Conservation (phyloP, 2,113 vertebrate genomes). For the Carassius carassius region DNA sequence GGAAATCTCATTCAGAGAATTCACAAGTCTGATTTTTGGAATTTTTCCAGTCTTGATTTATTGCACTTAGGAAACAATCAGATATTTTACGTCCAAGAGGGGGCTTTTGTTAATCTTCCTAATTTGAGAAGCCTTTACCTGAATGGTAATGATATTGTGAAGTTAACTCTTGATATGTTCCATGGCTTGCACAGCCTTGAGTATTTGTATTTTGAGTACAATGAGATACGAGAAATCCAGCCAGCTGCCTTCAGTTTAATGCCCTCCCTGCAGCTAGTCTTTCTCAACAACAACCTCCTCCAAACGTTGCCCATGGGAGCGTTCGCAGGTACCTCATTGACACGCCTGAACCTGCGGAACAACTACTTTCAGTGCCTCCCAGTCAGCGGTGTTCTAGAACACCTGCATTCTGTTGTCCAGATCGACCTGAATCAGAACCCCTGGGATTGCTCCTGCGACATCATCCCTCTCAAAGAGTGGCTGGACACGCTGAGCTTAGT, state of each 20-base stretch:
- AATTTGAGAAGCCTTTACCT: constrained; percentile 93
- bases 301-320: constrained; percentile 87
- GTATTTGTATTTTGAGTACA: constrained; percentile 97
- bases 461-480: constrained; percentile 95
- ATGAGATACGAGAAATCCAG: constrained; percentile 90
- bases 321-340: constrained; percentile 88
- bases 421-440: constrained; percentile 97
- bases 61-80: constrained; percentile 96
- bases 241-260: constrained; percentile 92
- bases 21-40: constrained; percentile 96
- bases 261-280: constrained; percentile 91
- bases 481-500: constrained; percentile 94
- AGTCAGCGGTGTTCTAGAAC: constrained; percentile 90
- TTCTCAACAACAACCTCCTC: constrained; percentile 93
- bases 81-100: constrained; percentile 96
- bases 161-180: constrained; percentile 92
- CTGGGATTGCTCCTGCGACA: constrained; percentile 94
- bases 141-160: constrained; percentile 93
- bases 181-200: constrained; percentile 90
- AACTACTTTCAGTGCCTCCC: constrained; percentile 93
- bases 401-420: constrained; percentile 92
- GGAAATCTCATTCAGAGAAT: constrained; percentile 97
- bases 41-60: constrained; percentile 96
- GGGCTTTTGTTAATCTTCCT: constrained; percentile 91
- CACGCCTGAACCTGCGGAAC: constrained; percentile 93